Percentiles rank a stretch among this genome's conserved stretches.
phyloP scores from a whole-genome alignment of 2,113 vertebrate genomes.

The Blennius ocellaris region DNA sequence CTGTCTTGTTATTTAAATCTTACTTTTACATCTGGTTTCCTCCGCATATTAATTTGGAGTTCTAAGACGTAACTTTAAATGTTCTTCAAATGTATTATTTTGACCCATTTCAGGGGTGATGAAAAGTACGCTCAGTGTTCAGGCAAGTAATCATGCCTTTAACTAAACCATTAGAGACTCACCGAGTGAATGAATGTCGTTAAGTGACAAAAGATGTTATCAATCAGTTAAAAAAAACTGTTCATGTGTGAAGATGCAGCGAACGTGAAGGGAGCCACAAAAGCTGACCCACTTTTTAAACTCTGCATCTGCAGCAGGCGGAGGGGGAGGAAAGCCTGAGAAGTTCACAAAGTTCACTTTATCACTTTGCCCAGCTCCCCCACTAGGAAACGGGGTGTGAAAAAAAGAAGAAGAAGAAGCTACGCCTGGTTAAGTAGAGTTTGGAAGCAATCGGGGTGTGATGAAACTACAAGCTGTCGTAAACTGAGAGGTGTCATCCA shows the following conservation, averaged over 20 bases:
- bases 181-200: not conserved
- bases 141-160: not conserved
- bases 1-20: too few relatives aligned
- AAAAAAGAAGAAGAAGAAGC: too few relatives aligned
- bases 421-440: accelerated
- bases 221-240: slow-evolving; percentile 24
- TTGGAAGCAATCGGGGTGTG: not conserved
- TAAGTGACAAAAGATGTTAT: slow-evolving; percentile 29
- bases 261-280: slow-evolving; percentile 56
- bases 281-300: slow-evolving; percentile 78
- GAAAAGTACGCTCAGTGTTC: too few relatives aligned
- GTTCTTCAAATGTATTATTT: not conserved
- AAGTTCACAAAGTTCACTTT: slow-evolving; percentile 54
- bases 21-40: too few relatives aligned
- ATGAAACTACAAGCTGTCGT: not conserved
- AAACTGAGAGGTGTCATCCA: not conserved
- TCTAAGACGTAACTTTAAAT: too few relatives aligned
- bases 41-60: too few relatives aligned
- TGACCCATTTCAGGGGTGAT: too few relatives aligned
- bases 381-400: not conserved
- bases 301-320: slow-evolving; percentile 55
- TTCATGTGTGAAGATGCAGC: slow-evolving; percentile 65
- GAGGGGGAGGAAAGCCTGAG: slow-evolving; percentile 61
- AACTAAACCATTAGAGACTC: not conserved
- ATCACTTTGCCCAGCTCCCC: not conserved